These are phyloP conservation scores for Seriola quinqueradiata DNA, from an alignment of 2,113 vertebrate species.

Conservation along the genomic window DNA sequence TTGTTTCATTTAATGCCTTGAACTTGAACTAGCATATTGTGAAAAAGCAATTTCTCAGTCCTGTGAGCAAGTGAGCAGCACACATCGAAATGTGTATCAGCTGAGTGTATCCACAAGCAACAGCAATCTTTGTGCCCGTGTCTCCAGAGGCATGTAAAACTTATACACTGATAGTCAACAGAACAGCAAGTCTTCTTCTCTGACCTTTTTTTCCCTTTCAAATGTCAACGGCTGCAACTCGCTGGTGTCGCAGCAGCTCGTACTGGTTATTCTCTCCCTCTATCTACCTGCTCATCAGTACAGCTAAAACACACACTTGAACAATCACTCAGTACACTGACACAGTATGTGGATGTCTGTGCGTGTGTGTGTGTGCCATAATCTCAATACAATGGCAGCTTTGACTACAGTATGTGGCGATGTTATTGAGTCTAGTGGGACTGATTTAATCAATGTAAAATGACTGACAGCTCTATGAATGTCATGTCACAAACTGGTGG, in stretches of 20 bases:
- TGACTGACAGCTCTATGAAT: conserved; percentile 64
- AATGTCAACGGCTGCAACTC: conserved; percentile 38
- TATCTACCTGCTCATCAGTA: conserved; percentile 25
- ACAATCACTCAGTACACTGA: background rate
- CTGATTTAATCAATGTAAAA: conserved; percentile 48
- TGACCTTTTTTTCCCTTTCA: conserved; percentile 46
- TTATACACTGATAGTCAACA: conserved; percentile 23
- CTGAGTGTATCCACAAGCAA: conserved; percentile 27
- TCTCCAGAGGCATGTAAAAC: conserved; percentile 44
- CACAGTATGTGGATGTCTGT: background rate
- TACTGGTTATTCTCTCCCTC: background rate
- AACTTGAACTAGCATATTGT: conserved; percentile 1
- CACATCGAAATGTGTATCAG: conserved; percentile 38
- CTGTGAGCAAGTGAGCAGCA: conserved; percentile 3
- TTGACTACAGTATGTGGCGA: background rate
- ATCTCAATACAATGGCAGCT: conserved; percentile 2
- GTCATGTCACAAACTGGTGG: conserved; percentile 43
- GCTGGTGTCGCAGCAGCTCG: background rate
- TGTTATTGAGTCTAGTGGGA: conserved; percentile 20
- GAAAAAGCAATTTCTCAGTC: conserved; percentile 12
- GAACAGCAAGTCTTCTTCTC: conserved; percentile 18
- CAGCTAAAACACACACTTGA: conserved; percentile 1
- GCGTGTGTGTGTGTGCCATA: background rate
- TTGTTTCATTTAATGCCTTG: too few species aligned
- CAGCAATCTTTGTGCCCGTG: conserved; percentile 7